These are phyloP conservation scores for Anodontia alba DNA, from an alignment of 2,888 invertebrate genomes.

Conservation along the genomic window DNA sequence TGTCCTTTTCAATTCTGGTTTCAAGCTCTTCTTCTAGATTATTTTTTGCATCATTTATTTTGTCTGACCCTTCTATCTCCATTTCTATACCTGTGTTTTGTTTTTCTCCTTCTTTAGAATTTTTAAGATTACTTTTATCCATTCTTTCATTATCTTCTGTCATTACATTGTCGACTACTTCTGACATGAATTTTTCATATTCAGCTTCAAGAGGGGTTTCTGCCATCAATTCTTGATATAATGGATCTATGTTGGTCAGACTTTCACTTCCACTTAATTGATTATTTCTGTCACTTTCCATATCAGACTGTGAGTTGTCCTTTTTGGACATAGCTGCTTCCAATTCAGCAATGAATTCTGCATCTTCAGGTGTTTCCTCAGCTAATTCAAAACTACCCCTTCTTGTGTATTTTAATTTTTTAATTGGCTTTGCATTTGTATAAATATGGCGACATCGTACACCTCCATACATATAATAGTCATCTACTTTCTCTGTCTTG, in stretches of 20 bases:
- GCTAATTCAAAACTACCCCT: constrained; percentile 38
- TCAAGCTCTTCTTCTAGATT: background rate
- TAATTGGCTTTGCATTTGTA: background rate
- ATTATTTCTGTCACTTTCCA: background rate
- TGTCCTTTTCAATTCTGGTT: background rate
- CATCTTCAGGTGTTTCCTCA: constrained; percentile 26
- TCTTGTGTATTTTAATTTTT: constrained; percentile 27
- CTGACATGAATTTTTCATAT: background rate
- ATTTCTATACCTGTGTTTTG: constrained; percentile 20
- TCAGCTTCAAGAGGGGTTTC: background rate
- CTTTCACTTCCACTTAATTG: background rate
- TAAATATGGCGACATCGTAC: background rate
- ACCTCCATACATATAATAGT: background rate
- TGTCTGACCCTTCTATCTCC: constrained; percentile 26
- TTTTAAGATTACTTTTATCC: background rate
- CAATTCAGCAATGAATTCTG: constrained; percentile 21
- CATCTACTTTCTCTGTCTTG: background rate
- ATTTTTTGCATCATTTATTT: constrained; percentile 42
- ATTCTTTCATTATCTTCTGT: background rate
- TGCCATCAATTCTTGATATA: background rate
- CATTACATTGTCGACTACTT: background rate
- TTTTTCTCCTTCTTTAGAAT: background rate
- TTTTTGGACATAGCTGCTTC: background rate
- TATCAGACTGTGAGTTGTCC: background rate
- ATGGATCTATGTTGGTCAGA: background rate